Percentiles rank a stretch among this genome's conserved stretches.
phyloP scores from a whole-genome alignment of 2,113 vertebrate species.

The Macquaria australasica region DNA sequence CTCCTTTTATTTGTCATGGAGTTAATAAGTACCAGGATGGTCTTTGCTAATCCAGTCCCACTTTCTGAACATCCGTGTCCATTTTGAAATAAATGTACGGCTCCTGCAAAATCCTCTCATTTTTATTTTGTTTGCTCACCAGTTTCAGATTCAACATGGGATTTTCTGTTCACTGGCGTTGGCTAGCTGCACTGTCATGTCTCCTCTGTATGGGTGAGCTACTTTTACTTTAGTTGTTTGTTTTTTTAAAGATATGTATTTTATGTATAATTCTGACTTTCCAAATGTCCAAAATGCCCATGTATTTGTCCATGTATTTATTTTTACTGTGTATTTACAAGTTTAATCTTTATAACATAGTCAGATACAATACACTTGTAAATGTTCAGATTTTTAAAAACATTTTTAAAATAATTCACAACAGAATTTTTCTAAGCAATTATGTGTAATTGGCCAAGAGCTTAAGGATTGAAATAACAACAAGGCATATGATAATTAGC shows the following conservation, averaged over 20 bases:
- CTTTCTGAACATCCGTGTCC: not conserved
- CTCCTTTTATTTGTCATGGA: constrained; percentile 59
- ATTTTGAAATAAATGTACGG: constrained; percentile 47
- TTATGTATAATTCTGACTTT: not conserved
- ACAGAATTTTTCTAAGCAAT: not conserved
- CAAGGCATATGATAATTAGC: not conserved
- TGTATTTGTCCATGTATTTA: not conserved
- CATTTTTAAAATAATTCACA: not conserved
- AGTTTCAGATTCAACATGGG: constrained; percentile 60
- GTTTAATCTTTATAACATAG: not conserved
- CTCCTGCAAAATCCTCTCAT: not conserved
- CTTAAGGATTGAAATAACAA: not conserved
- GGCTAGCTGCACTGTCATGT: constrained; percentile 45
- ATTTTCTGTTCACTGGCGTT: constrained; percentile 40
- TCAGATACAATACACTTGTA: not conserved
- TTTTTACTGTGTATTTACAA: not conserved
- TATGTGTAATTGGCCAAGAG: not conserved
- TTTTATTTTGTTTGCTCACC: constrained; percentile 1
- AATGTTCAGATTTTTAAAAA: not conserved
- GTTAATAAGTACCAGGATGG: constrained; percentile 79
- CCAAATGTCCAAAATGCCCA: not conserved
- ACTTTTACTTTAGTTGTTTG: constrained; percentile 1
- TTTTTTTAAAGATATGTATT: too few species aligned
- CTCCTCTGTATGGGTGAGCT: constrained; percentile 66
- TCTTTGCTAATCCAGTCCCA: constrained; percentile 17